Evolutionary conservation across 2,113 vertebrate genomes (phyloP), one percentile per base, ranked within the genome.

Genomic region (Chelonoidis abingdonii): DNA sequence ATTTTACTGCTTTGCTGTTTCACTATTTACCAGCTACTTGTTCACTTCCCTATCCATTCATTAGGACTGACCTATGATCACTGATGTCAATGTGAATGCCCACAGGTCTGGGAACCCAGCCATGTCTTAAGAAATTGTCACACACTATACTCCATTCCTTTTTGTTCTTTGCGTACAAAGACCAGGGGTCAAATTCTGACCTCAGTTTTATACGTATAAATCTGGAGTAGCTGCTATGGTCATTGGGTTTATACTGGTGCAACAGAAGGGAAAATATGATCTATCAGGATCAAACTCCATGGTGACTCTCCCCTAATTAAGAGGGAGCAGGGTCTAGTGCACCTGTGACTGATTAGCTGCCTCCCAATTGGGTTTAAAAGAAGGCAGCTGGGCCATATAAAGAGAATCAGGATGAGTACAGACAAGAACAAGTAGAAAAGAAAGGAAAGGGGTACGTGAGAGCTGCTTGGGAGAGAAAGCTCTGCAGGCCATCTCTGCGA

Each of bases 21-120:
- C 47, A 84, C 2, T 27, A 29, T 35, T 44, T 49, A 85, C 59
- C 52, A 87, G 54, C 25, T 88, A 41, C 35, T 22, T 83, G 13
- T 31, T 53, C 54, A 13, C 86, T 91, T 93, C 89, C 75, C 57
- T 19, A 2, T 16, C 90, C 2, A 4, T 83, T 93, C 49, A 78
- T 87, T 52, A 87, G 80, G 49, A 35, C 9, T 27, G 31, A 22
- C 29, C 52, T 1, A 1, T 1, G 1, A n/a, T 10, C 1, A 0
- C 27, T 72, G 56, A 8, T 86, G 78, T 0, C 0, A 56, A 41
- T 47, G n/a, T 72, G 87, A 92, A 69, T 57, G 49, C 31, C 49
- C 19, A 35, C 31, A 10, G 27, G 29, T 52, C 47, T 24, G 22
- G 81, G 38, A 83, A 25, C 41, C 52, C 86, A 59, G 86, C 53